These are phyloP conservation scores for Nasonovia ribisnigri DNA, from an alignment of 2,888 invertebrate species.

Conservation along the genomic window DNA sequence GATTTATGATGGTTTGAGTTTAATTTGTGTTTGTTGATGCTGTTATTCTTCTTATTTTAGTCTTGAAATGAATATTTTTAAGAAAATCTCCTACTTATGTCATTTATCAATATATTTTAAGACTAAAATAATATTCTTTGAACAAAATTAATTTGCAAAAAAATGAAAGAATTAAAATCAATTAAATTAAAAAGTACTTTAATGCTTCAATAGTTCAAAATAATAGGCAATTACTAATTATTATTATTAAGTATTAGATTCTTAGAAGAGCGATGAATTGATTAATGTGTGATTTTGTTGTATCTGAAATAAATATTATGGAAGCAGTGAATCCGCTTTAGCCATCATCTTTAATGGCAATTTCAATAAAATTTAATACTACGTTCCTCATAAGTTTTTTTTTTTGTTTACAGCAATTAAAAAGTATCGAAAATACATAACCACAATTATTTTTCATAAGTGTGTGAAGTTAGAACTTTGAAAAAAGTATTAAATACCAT, in stretches of 20 bases:
- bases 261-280: neutral
- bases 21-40: neutral
- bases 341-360: too few relatives aligned
- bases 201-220: neutral
- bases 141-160: neutral
- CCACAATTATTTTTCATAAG: neutral
- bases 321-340: too few relatives aligned
- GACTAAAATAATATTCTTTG: neutral
- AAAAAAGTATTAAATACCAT: neutral
- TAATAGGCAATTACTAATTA: neutral
- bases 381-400: too few relatives aligned
- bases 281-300: neutral
- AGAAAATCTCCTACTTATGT: neutral
- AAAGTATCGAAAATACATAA: neutral
- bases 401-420: neutral
- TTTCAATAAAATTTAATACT: too few relatives aligned
- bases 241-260: neutral
- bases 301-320: neutral
- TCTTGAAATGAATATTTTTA: neutral
- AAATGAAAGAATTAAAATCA: neutral
- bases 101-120: neutral
- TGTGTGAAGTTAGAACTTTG: neutral
- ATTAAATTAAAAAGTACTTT: neutral
- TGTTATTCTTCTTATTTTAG: neutral
- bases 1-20: neutral